Evolutionary conservation across 2,113 vertebrate species (phyloP), one percentile per base, ranked within the genome.

Genomic region (Maccullochella peelii): DNA sequence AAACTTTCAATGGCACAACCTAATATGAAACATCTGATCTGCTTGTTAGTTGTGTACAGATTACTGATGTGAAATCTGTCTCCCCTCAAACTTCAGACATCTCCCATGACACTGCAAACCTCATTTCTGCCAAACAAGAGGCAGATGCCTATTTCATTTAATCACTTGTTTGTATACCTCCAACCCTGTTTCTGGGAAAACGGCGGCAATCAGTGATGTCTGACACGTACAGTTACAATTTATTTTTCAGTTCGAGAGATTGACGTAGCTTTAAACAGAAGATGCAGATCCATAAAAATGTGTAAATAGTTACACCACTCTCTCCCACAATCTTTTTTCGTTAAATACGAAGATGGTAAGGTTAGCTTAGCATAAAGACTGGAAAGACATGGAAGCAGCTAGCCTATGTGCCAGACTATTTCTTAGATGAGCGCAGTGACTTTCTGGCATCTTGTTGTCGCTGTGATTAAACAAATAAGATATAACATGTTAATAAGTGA

Each of bases 1-100:
- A 36, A 58, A 62, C 72, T 63, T 79, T 44, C 72, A 81, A 58
- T 33, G 23, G 25, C 58, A 68, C 78, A 69, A 25, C 72, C 69
- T 71, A 80, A 88, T 52, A 40, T 23, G 78, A 85, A 89, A 54
- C 89, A 92, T 89, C 67, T 86, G 90, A 88, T 81, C 44, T 78
- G 80, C 12, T 21, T 49, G 40, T 66, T 73, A 38, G 67, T 63
- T 47, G 52, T 14, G n/a, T 78, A 63, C 59, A 65, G 33, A 78
- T 72, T 21, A 44, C 62, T 36, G 77, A 70, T 66, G 59, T 38
- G 33, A 86, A 79, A 66, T 38, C 49, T 42, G 55, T 42, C 25
- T 55, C 25, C 54, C 49, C 11, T 58, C 6, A 77, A 66, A 73
- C 69, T 30, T 42, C 73, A 61, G 25, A 81, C 65, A 55, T 71